phyloP scores from a whole-genome alignment of 2,888 invertebrate genomes.

The Conus canariensis region DNA sequence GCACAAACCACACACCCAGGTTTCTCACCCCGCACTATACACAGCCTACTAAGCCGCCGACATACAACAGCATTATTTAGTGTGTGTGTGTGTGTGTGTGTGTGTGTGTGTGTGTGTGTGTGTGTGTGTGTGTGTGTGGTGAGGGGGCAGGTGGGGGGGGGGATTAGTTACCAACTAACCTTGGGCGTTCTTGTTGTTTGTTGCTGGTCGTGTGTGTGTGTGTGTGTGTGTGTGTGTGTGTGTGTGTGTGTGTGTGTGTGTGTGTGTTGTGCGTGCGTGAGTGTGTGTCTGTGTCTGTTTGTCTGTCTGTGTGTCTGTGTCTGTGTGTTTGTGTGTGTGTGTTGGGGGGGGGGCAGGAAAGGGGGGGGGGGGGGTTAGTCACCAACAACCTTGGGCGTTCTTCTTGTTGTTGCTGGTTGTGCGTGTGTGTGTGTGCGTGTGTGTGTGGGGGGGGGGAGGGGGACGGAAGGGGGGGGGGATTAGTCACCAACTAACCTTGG shows the following conservation, averaged over 20 bases:
- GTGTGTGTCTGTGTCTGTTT: not conserved
- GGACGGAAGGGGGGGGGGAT: too few relatives aligned
- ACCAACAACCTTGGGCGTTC: too few relatives aligned
- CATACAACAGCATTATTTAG: not conserved
- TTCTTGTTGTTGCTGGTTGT: too few relatives aligned
- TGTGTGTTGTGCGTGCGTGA: not conserved
- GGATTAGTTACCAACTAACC: too few relatives aligned
- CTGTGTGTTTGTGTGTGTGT: not conserved
- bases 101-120: not conserved
- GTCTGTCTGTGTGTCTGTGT: too few relatives aligned
- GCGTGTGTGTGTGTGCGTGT: not conserved
- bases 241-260: not conserved
- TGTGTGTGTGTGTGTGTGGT: not conserved
- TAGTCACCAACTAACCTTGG: too few relatives aligned
- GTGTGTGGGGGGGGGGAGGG: not conserved
- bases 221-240: not conserved
- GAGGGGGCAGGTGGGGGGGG: too few relatives aligned
- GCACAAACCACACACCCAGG: too few relatives aligned
- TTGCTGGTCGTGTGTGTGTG: not conserved
- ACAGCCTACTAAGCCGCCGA: too few relatives aligned
- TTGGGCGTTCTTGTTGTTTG: too few relatives aligned
- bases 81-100: not conserved
- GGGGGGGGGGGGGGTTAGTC: too few relatives aligned
- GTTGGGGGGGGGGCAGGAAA: fast-evolving
- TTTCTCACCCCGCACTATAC: too few relatives aligned